Percentiles rank a stretch among this genome's conserved stretches.
phyloP scores from a whole-genome alignment of 2,113 vertebrate genomes.

The Cichladusa arquata region DNA sequence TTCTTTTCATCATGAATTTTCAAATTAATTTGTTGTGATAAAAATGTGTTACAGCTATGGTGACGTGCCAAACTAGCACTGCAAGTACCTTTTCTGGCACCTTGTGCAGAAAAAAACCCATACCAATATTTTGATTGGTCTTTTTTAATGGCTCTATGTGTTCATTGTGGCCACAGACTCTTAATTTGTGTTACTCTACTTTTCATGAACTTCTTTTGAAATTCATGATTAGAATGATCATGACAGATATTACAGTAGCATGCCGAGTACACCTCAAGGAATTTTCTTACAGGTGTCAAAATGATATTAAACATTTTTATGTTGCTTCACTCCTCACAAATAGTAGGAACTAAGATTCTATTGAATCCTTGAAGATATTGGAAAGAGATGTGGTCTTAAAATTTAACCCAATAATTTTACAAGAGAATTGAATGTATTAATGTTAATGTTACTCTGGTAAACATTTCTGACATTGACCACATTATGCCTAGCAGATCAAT shows the following conservation, averaged over 20 bases:
- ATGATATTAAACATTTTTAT: neutral
- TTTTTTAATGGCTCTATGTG: neutral
- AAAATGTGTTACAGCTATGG: neutral
- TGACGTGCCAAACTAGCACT: neutral
- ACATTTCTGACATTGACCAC: neutral
- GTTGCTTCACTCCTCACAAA: neutral
- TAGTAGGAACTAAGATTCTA: neutral
- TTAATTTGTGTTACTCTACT: neutral
- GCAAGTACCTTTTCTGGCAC: neutral
- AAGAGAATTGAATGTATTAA: neutral
- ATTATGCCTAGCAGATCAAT: conserved; percentile 28
- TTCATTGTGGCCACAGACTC: neutral
- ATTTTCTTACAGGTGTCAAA: neutral
- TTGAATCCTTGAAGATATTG: neutral
- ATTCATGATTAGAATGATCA: neutral
- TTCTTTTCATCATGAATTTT: neutral
- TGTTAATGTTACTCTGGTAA: neutral
- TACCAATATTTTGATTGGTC: neutral
- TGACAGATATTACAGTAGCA: neutral
- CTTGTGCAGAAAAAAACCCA: neutral
- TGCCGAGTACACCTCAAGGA: neutral
- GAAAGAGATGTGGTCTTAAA: neutral
- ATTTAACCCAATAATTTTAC: neutral
- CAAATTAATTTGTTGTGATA: neutral
- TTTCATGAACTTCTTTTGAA: neutral